Conservation (phyloP, 2,797 vertebrate genomes). For the Thunnus albacares region DNA sequence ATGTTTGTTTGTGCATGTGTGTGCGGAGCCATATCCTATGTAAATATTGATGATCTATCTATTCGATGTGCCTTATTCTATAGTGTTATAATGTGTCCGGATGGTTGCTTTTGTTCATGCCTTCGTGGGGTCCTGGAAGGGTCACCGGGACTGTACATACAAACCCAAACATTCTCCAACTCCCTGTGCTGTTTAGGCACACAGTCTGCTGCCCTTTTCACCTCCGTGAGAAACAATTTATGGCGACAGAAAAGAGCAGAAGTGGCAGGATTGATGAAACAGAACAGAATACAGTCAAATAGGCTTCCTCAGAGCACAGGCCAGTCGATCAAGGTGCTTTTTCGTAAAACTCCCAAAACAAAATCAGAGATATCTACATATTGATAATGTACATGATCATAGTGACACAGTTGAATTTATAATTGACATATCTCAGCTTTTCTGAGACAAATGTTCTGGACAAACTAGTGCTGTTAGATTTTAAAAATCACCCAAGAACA, state of each 20-base stretch:
- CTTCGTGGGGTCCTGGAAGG: constrained; percentile 23
- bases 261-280: too few species aligned
- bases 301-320: neutral
- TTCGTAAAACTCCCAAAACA: neutral
- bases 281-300: neutral
- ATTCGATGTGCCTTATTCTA: constrained; percentile 48
- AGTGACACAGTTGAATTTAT: neutral
- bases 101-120: constrained; percentile 48
- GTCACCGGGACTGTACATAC: constrained; percentile 46
- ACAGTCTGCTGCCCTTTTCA: neutral
- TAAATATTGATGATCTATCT: constrained; percentile 66
- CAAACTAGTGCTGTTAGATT: neutral
- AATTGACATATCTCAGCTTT: neutral
- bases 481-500: too few species aligned
- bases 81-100: constrained; percentile 25
- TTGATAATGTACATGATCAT: neutral
- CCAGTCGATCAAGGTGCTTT: neutral
- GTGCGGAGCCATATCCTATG: constrained; percentile 65
- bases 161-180: constrained; percentile 29
- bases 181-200: neutral
- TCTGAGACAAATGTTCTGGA: neutral
- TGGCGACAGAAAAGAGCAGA: neutral
- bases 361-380: neutral
- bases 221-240: neutral
- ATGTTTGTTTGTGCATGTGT: constrained; percentile 66